A percentile compares a stretch with the other conserved stretches of the same genome.
Conservation (phyloP, 2,113 vertebrate species). For the Chionodraco myersi region DNA sequence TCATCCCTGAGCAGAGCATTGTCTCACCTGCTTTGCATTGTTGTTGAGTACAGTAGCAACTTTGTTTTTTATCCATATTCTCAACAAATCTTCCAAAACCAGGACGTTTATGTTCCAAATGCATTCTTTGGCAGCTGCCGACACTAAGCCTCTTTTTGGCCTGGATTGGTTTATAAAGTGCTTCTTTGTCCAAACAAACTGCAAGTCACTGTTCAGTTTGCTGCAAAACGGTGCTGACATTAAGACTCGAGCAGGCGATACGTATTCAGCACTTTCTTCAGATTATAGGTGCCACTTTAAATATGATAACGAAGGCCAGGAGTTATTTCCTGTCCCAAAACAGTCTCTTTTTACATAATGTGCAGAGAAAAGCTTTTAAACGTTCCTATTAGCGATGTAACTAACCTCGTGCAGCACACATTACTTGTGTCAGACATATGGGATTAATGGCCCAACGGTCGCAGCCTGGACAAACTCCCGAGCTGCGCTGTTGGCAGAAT, state of each 20-base stretch:
- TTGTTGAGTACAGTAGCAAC: slow-evolving; percentile 25
- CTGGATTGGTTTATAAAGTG: slow-evolving; percentile 50
- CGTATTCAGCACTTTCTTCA: not conserved
- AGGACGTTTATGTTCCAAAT: slow-evolving; percentile 72
- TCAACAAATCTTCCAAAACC: slow-evolving; percentile 48
- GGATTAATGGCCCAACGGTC: slow-evolving; percentile 72
- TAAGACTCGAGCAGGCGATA: slow-evolving; percentile 1
- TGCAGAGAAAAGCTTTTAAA: not conserved
- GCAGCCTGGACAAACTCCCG: slow-evolving; percentile 63
- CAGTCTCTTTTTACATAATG: not conserved
- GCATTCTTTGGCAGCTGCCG: slow-evolving; percentile 70
- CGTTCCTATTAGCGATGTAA: not conserved
- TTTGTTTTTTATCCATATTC: slow-evolving; percentile 33
- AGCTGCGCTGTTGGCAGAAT: slow-evolving; percentile 51
- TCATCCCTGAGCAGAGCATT: not conserved
- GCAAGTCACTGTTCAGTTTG: slow-evolving; percentile 24
- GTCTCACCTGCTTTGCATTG: slow-evolving; percentile 1
- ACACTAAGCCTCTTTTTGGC: slow-evolving; percentile 76
- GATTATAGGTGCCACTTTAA: too few species aligned
- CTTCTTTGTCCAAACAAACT: slow-evolving; percentile 62
- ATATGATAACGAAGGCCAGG: too few species aligned
- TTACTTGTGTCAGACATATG: slow-evolving; percentile 29
- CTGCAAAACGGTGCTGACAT: slow-evolving; percentile 20
- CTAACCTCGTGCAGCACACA: not conserved
- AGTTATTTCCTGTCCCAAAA: not conserved